Evolutionary conservation across 2,113 vertebrate species (phyloP), one percentile per base, ranked within the genome.

Genomic region (Lipotes vexillifer): DNA sequence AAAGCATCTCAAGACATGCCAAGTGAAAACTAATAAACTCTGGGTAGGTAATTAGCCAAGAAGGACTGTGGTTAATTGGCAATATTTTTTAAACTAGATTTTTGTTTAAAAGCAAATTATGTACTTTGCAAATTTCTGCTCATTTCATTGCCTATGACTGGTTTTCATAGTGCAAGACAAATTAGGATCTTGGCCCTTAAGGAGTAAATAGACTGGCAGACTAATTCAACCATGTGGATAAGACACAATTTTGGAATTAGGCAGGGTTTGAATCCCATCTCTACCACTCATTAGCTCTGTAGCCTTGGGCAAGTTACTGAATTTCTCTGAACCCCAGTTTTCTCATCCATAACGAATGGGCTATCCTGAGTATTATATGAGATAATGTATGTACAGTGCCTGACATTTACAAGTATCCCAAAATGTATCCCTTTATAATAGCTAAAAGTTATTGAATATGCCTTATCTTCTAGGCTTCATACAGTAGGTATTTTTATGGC

Each of bases 51-150:
- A 97, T 33, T 95, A 90, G 97, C 94, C 97, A 98, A 95, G 93
- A 1, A 97, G 97, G 96, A 87, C 88, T 97, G 14, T 6, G 27
- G 85, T 85, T 97, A 97, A 97, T 92, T 88, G 72, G 90, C 59
- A 95, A 65, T 92, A 78, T 87, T 95, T 93, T 96, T 96, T 57
- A 97, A 98, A 98, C 94, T 44, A 97, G 93, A 97, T 84, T 97
- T 97, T 72, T 96, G 94, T 93, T 95, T 97, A 97, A 97, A 97
- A 98, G 41, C 88, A 89, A 98, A 98, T 96, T 97, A 97, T 90
- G 84, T 90, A 92, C 96, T 95, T 94, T 87, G 80, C 93, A 97
- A 88, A 90, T 96, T 93, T 94, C 97, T 97, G 94, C 82, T 96
- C 90, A 71, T 98, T 97, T 92, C 61, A 89, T 75, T 96, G 96